Conservation (phyloP, 2,888 invertebrate species). For the Hesperia comma region DNA sequence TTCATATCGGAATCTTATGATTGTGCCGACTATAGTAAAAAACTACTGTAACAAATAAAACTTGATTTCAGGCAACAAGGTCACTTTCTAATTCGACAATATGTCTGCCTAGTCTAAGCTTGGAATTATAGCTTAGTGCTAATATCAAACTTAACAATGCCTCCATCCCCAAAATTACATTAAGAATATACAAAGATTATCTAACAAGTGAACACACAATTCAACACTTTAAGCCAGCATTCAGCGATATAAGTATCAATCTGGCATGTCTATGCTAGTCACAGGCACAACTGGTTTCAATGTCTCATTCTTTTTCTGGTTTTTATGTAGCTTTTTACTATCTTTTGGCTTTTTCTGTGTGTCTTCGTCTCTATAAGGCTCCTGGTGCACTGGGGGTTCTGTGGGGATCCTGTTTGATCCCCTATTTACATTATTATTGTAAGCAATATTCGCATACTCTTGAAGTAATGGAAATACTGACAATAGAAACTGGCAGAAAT, state of each 20-base stretch:
- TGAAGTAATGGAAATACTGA: constrained; percentile 97
- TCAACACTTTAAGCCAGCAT: constrained; percentile 30
- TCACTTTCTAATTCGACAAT: constrained; percentile 41
- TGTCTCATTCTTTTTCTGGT: constrained; percentile 89
- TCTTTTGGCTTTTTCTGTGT: constrained; percentile 78
- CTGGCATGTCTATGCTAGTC: constrained; percentile 95
- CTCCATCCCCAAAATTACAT: constrained; percentile 65
- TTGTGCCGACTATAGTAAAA: no score
- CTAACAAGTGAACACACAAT: constrained; percentile 72
- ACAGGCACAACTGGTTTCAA: constrained; percentile 95
- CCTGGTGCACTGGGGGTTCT: constrained; percentile 69
- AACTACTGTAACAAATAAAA: constrained; percentile 26
- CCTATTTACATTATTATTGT: constrained; percentile 86
- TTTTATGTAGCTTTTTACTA: constrained; percentile 86
- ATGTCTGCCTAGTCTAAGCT: constrained; percentile 47
- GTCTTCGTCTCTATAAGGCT: constrained; percentile 77
- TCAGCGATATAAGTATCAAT: constrained; percentile 82
- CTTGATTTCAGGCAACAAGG: constrained; percentile 25
- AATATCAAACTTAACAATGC: constrained; percentile 73
- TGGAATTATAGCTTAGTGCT: constrained; percentile 55
- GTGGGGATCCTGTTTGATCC: constrained; percentile 62
- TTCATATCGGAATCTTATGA: no score
- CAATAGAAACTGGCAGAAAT: constrained; percentile 98
- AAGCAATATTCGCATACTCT: constrained; percentile 99
- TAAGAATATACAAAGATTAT: constrained; percentile 54